A percentile compares a stretch with the other conserved stretches of the same genome.
These are phyloP conservation scores for Ameiurus melas DNA, from an alignment of 2,113 vertebrate species.

Conservation along the genomic window DNA sequence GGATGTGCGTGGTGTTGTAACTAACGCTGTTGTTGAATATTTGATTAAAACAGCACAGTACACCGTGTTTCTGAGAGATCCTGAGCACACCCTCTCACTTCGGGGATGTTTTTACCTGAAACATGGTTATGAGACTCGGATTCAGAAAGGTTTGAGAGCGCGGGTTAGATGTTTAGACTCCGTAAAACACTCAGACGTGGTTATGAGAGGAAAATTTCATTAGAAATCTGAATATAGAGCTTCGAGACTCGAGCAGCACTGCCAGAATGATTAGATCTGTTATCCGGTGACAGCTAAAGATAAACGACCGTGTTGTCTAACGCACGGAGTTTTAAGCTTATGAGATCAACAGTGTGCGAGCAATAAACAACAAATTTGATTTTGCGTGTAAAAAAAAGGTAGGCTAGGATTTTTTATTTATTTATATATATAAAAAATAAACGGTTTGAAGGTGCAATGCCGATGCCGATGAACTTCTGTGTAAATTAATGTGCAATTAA, in stretches of 20 bases:
- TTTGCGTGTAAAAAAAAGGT: not conserved
- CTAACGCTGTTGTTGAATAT: no score
- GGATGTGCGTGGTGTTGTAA: not conserved
- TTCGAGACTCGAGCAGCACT: not conserved
- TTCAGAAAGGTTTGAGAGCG: not conserved
- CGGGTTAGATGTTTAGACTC: not conserved
- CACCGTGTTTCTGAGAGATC: no score
- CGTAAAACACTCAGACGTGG: not conserved
- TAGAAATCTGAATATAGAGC: not conserved
- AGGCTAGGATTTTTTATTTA: not conserved
- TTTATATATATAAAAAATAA: not conserved
- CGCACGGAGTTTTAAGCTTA: not conserved
- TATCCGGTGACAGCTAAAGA: not conserved
- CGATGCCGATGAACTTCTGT: not conserved
- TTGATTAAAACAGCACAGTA: no score
- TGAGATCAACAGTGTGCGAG: not conserved
- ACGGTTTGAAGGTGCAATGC: not conserved
- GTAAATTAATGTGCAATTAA: not conserved
- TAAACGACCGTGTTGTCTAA: not conserved
- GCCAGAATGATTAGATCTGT: not conserved
- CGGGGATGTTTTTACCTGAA: not conserved
- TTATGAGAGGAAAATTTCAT: not conserved
- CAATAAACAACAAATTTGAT: not conserved
- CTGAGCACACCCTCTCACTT: not conserved
- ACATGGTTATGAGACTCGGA: not conserved